These are phyloP conservation scores for Typhlomys cinereus DNA, from an alignment of 2,113 vertebrate genomes.

Conservation along the genomic window DNA sequence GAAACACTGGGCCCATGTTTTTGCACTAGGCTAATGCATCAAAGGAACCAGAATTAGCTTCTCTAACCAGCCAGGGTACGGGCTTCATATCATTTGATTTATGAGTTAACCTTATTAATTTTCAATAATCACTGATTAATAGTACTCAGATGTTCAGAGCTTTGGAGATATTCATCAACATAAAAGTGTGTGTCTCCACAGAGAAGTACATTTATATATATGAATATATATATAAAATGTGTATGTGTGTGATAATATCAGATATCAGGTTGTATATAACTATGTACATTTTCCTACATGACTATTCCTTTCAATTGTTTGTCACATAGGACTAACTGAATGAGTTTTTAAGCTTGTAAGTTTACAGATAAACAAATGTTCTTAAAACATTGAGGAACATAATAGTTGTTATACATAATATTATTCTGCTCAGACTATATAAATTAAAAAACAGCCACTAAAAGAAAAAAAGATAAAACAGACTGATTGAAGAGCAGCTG, in stretches of 20 bases:
- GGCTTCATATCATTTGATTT: constrained; percentile 55
- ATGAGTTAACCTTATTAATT: constrained; percentile 63
- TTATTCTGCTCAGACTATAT: neutral
- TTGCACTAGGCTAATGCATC: constrained; percentile 12
- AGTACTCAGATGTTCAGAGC: neutral
- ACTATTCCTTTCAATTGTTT: neutral
- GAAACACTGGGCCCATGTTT: neutral
- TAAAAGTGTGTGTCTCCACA: neutral
- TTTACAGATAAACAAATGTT: neutral
- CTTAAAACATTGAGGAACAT: neutral
- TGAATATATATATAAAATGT: neutral
- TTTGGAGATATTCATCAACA: constrained; percentile 41
- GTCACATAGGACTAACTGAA: neutral
- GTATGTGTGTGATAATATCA: neutral
- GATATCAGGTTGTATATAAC: too few relatives aligned
- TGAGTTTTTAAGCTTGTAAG: neutral
- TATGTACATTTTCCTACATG: neutral
- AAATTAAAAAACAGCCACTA: neutral
- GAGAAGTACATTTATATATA: neutral
- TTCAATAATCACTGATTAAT: constrained; percentile 55
- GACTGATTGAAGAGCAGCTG: neutral
- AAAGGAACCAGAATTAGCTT: constrained; percentile 36
- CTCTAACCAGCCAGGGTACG: neutral
- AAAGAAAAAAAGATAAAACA: neutral
- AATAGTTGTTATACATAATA: neutral